phyloP scores from a whole-genome alignment of 1,140 invertebrate species.

The Pomacea maculata region DNA sequence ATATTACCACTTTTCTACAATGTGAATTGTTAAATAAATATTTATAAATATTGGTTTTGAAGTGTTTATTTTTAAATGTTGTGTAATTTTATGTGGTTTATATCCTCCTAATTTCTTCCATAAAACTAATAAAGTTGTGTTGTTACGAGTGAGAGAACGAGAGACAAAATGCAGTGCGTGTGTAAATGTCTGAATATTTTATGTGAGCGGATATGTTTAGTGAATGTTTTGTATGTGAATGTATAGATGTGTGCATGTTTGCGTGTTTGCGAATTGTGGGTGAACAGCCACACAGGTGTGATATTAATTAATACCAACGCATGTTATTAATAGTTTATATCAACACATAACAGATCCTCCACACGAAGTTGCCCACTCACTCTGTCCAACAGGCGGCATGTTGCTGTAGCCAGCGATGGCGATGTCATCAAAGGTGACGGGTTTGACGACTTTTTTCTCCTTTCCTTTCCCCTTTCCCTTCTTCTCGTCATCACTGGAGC shows the following conservation, averaged over 20 bases:
- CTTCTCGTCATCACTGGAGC: conserved; percentile 2
- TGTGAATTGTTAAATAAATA: not conserved
- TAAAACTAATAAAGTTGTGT: too few relatives aligned
- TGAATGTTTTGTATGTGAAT: too few relatives aligned
- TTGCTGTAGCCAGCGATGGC: conserved; percentile 5
- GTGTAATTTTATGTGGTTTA: too few relatives aligned
- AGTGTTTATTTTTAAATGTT: too few relatives aligned
- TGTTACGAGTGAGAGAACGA: too few relatives aligned
- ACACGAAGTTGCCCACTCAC: not conserved
- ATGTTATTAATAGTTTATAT: not conserved
- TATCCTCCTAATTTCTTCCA: too few relatives aligned
- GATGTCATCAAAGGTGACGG: conserved; percentile 11
- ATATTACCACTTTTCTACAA: not conserved
- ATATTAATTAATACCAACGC: not conserved
- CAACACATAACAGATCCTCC: not conserved
- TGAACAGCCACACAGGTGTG: too few relatives aligned
- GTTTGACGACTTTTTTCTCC: not conserved
- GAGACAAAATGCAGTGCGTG: not conserved
- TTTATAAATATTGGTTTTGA: not conserved
- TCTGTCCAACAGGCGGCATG: conserved; percentile 15
- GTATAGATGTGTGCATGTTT: not conserved
- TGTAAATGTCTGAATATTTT: not conserved
- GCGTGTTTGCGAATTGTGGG: not conserved
- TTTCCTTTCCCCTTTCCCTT: not conserved
- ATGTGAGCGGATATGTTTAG: not conserved